These are phyloP conservation scores for Sorex araneus DNA, from an alignment of 2,113 vertebrate genomes.

Conservation along the genomic window DNA sequence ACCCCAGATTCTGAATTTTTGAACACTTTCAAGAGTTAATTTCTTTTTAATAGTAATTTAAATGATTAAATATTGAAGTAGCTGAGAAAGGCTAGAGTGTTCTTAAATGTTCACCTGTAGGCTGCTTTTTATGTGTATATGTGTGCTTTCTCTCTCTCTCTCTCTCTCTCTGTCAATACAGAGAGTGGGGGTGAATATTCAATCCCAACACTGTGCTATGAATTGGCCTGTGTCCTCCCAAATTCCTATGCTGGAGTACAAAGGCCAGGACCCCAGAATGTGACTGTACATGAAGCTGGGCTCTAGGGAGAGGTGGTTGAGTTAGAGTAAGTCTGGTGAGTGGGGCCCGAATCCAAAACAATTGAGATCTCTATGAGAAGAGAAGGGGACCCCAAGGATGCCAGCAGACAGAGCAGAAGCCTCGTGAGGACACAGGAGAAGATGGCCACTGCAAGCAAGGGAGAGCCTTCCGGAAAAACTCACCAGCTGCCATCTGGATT, in stretches of 20 bases:
- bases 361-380: background rate
- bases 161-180: background rate
- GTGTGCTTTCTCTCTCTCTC: background rate
- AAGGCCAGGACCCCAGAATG: background rate
- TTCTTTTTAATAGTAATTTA: conserved; percentile 52
- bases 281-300: background rate
- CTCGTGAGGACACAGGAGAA: no score
- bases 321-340: background rate
- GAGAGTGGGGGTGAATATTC: background rate
- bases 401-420: background rate
- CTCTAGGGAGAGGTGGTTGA: background rate
- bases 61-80: no score
- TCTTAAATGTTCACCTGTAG: no score
- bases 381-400: background rate
- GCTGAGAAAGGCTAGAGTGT: no score
- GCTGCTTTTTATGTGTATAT: no score
- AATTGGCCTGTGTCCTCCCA: background rate
- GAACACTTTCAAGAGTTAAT: background rate
- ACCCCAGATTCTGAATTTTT: background rate
- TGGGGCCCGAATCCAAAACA: background rate
- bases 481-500: background rate
- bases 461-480: background rate
- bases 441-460: background rate
- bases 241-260: background rate
- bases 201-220: background rate